Percentiles rank a stretch among this genome's conserved stretches.
Evolutionary conservation across 2,888 invertebrate species (phyloP).

Genomic region (Boloria euphrosyne): DNA sequence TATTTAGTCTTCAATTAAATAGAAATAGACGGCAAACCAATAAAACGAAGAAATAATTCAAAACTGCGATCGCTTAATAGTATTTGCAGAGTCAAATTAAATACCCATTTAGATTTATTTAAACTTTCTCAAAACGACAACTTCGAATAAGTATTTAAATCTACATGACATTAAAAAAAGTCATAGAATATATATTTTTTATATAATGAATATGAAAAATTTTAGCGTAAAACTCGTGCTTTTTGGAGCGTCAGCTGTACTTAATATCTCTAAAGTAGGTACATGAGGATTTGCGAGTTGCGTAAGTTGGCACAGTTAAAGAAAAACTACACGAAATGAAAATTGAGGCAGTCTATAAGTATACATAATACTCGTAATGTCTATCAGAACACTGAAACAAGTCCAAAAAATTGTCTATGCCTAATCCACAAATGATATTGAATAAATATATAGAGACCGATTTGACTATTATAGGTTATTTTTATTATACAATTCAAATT

Average conservation of each 20-base stretch:
- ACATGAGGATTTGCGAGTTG: slow-evolving; percentile 1
- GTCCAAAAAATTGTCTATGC: no score
- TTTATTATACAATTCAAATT: neutral
- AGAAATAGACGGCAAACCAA: no score
- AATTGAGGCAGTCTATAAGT: neutral
- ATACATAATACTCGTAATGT: no score
- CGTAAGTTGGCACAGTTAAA: slow-evolving; percentile 14
- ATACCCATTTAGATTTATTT: no score
- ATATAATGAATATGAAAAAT: neutral
- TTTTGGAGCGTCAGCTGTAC: slow-evolving; percentile 15
- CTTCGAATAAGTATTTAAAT: neutral
- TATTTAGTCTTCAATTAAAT: no score
- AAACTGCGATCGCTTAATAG: no score
- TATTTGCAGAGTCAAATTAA: no score
- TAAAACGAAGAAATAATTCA: no score
- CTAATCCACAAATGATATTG: no score
- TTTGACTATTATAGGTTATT: no score
- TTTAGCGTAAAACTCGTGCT: neutral
- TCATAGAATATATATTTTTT: neutral
- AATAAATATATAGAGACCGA: no score
- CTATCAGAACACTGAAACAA: neutral
- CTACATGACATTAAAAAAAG: neutral
- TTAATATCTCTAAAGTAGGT: slow-evolving; percentile 8
- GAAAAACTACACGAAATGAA: slow-evolving; percentile 7
- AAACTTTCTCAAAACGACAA: neutral